A percentile compares a stretch with the other conserved stretches of the same genome.
Conservation (phyloP, 2,888 invertebrate species). For the Nineta flava region DNA sequence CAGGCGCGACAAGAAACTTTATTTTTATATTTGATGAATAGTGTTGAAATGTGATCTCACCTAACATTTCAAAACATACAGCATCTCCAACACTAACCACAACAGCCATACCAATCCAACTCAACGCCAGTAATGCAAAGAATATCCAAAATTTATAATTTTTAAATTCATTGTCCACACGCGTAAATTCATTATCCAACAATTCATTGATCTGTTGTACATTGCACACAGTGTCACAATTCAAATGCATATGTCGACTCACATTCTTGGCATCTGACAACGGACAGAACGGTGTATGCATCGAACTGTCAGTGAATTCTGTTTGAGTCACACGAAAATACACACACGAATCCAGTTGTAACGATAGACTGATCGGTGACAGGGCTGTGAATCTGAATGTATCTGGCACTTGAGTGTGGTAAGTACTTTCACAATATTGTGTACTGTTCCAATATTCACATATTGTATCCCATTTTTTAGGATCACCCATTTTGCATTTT, state of each 20-base stretch:
- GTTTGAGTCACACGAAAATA: not conserved
- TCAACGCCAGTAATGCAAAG: conserved; percentile 55
- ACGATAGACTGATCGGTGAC: conserved; percentile 6
- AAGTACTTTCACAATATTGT: conserved; percentile 8
- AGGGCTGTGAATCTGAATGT: conserved; percentile 7
- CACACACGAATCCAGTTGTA: not conserved
- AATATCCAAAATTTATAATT: conserved; percentile 63
- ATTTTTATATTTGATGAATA: no score
- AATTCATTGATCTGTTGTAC: conserved; percentile 30
- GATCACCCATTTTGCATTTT: conserved; percentile 7
- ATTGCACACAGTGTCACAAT: conserved; percentile 20
- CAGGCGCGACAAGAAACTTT: no score
- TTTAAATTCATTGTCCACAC: conserved; percentile 23
- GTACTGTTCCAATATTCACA: conserved; percentile 11
- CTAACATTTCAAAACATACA: conserved; percentile 72
- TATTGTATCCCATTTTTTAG: conserved; percentile 8
- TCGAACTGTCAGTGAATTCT: not conserved
- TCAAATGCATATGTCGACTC: conserved; percentile 8
- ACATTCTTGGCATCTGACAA: not conserved
- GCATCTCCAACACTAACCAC: conserved; percentile 79
- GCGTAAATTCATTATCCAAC: conserved; percentile 25
- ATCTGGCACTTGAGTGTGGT: not conserved
- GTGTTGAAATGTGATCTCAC: no score
- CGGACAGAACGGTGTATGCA: not conserved
- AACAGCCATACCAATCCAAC: conserved; percentile 74